Evolutionary conservation across 2,797 vertebrate species (phyloP).

Genomic region (Acanthurus leucopareius): DNA sequence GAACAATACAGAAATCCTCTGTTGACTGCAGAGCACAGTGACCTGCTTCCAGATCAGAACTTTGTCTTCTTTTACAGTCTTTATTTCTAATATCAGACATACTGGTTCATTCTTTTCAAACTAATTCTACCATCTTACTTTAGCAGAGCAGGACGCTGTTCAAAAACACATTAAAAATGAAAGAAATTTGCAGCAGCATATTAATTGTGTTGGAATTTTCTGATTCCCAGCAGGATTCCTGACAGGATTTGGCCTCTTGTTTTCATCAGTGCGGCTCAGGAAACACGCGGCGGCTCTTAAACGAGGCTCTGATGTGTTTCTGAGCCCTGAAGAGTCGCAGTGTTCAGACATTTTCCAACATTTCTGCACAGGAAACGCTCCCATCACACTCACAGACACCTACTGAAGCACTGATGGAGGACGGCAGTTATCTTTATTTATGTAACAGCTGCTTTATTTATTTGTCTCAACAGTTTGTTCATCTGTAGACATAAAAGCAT

Average conservation of each 20-base stretch:
- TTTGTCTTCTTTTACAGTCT: no score
- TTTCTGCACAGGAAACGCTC: no score
- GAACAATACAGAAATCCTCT: no score
- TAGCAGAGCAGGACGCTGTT: background rate
- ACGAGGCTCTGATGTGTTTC: background rate
- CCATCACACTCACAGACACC: background rate
- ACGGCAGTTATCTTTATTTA: background rate
- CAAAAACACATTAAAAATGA: constrained; percentile 4
- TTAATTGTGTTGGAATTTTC: constrained; percentile 14
- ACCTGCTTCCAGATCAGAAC: no score
- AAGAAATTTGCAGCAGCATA: background rate
- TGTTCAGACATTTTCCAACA: no score
- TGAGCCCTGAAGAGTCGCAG: background rate
- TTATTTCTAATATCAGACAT: background rate
- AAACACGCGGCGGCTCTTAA: constrained; percentile 14
- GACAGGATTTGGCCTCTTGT: constrained; percentile 2
- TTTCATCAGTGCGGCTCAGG: constrained; percentile 3
- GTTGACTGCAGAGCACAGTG: no score
- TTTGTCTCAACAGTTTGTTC: background rate
- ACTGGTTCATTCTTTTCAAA: no score
- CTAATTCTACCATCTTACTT: background rate
- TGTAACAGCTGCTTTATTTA: background rate
- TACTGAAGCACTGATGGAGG: background rate
- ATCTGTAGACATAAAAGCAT: background rate
- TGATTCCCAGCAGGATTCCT: constrained; percentile 31